These are phyloP conservation scores for Phodopus roborovskii DNA, from an alignment of 2,113 vertebrate genomes.

Conservation along the genomic window DNA sequence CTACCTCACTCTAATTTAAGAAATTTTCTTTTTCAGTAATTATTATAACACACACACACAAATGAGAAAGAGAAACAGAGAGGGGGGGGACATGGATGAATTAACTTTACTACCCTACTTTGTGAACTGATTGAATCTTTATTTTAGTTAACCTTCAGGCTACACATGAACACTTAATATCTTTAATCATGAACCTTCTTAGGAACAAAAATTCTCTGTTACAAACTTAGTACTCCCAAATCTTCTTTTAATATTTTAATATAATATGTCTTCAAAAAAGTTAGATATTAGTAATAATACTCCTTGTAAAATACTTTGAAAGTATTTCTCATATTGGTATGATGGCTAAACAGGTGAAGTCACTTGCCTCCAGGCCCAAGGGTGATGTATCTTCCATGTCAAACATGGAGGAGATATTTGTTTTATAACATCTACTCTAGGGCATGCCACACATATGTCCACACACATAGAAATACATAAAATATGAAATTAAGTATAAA, in stretches of 20 bases:
- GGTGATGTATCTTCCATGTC: neutral
- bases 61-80: neutral
- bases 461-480: neutral
- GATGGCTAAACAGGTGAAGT: neutral
- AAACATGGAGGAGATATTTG: too few species aligned
- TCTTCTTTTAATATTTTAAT: neutral
- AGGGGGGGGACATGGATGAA: neutral
- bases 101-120: neutral
- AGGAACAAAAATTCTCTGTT: neutral
- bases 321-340: neutral
- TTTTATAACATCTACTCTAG: neutral
- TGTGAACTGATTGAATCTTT: neutral
- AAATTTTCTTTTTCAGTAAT: neutral
- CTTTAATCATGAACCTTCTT: neutral
- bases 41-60: neutral
- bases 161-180: neutral
- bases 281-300: neutral
- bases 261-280: neutral
- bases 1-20: neutral
- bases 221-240: neutral
- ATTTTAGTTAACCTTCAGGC: neutral
- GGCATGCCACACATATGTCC: accelerated
- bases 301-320: conserved; percentile 21
- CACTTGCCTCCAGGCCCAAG: too few species aligned
- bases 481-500: neutral